Percentiles rank a stretch among this genome's conserved stretches.
phyloP scores from a whole-genome alignment of 2,797 vertebrate genomes.

The Gallinago stenura region DNA sequence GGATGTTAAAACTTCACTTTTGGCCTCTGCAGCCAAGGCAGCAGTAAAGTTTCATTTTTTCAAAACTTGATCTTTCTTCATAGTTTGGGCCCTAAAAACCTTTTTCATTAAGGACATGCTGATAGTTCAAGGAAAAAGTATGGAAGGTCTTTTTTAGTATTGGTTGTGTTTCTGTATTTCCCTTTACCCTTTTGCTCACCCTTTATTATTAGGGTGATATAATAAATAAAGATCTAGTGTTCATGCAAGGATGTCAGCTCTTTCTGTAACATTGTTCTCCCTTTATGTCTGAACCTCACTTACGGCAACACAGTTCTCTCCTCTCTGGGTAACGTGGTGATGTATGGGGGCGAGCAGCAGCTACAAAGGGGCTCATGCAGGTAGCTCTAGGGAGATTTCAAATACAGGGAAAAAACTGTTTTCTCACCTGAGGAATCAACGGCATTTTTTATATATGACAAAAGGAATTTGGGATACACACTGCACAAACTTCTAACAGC shows the following conservation, averaged over 20 bases:
- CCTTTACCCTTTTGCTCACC: background rate
- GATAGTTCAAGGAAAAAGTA: background rate
- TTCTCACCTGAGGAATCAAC: constrained; percentile 44
- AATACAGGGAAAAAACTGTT: constrained; percentile 21
- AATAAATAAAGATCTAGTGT: background rate
- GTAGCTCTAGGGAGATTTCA: constrained; percentile 29
- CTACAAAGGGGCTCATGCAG: constrained; percentile 59
- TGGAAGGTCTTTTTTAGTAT: background rate
- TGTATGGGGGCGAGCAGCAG: background rate
- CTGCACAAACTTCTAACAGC: background rate
- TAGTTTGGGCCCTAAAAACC: constrained; percentile 1
- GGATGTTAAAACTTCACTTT: background rate
- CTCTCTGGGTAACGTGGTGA: background rate
- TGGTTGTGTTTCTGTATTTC: background rate
- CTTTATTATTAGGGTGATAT: background rate
- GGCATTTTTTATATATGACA: constrained; percentile 8
- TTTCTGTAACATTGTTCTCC: background rate
- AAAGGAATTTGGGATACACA: constrained; percentile 25
- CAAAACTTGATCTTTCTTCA: background rate
- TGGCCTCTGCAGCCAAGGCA: constrained; percentile 1
- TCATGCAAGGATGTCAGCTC: constrained; percentile 2
- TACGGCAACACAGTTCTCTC: background rate
- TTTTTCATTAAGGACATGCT: constrained; percentile 34
- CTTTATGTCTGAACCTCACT: background rate
- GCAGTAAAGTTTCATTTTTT: background rate